Conservation (phyloP, 1,140 invertebrate species). For the Aphelenchoides besseyi region DNA sequence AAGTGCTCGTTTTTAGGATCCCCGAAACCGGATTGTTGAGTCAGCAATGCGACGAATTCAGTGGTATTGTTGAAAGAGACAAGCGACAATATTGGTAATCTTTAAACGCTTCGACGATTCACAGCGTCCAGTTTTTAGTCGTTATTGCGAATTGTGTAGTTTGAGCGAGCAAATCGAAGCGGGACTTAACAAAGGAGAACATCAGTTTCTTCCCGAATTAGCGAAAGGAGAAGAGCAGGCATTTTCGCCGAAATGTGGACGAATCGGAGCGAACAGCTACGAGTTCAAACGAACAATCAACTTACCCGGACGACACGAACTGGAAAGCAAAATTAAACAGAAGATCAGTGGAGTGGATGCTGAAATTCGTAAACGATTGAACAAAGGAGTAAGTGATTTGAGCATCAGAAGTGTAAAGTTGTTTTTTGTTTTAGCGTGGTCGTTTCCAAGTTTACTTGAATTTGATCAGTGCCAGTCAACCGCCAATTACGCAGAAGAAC, state of each 20-base stretch:
- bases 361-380: slow-evolving; percentile 59
- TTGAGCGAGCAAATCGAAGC: slow-evolving; percentile 53
- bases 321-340: slow-evolving; percentile 56
- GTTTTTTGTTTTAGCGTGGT: slow-evolving; percentile 48
- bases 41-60: slow-evolving; percentile 58
- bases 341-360: slow-evolving; percentile 61
- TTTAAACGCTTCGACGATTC: not conserved
- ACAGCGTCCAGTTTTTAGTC: slow-evolving; percentile 37
- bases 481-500: slow-evolving; percentile 50
- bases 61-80: slow-evolving; percentile 60
- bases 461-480: slow-evolving; percentile 56
- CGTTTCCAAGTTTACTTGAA: slow-evolving; percentile 62
- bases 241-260: slow-evolving; percentile 52
- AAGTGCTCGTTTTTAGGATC: slow-evolving; percentile 20
- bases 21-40: slow-evolving; percentile 59
- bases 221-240: slow-evolving; percentile 51
- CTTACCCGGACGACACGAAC: slow-evolving; percentile 51
- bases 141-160: slow-evolving; percentile 58
- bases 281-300: slow-evolving; percentile 60
- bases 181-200: slow-evolving; percentile 50
- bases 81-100: slow-evolving; percentile 60
- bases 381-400: slow-evolving; percentile 52
- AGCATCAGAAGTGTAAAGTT: not conserved
- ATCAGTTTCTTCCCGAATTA: slow-evolving; percentile 52
- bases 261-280: slow-evolving; percentile 52